A percentile compares a stretch with the other conserved stretches of the same genome.
Evolutionary conservation across 64 coral and sea anemone genomes (phyloP).

Genomic region (Exaiptasia diaphana): DNA sequence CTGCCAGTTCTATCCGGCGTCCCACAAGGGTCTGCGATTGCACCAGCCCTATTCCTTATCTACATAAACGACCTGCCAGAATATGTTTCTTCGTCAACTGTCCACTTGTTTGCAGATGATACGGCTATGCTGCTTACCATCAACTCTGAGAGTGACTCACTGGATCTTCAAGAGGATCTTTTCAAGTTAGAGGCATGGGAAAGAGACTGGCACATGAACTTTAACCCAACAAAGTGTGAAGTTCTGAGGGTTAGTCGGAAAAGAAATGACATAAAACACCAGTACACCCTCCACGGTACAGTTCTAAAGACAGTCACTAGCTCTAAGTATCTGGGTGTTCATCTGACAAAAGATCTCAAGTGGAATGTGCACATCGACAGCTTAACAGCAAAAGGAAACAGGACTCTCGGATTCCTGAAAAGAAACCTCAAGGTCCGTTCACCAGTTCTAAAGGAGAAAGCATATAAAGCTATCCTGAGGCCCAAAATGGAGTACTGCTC

Average conservation of each 20-base stretch:
- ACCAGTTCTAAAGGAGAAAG: neutral
- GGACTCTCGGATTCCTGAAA: neutral
- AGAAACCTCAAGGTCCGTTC: neutral
- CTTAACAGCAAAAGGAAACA: neutral
- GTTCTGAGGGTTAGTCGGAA: too few species aligned
- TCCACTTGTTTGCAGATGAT: too few species aligned
- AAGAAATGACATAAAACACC: conserved; percentile 21
- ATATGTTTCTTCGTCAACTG: conserved; percentile 30
- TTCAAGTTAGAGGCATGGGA: conserved; percentile 22
- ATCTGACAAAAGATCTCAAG: neutral
- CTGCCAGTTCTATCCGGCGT: too few species aligned
- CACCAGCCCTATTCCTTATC: too few species aligned
- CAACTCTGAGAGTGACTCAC: too few species aligned
- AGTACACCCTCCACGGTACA: conserved; percentile 39
- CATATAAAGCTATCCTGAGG: conserved; percentile 20
- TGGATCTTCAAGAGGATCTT: too few species aligned
- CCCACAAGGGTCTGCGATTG: too few species aligned
- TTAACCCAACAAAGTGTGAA: conserved; percentile 28
- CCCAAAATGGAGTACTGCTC: conserved; percentile 27
- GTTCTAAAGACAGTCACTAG: too few species aligned
- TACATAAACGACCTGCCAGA: too few species aligned
- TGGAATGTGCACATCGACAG: neutral
- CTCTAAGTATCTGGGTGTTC: too few species aligned
- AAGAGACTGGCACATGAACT: too few species aligned
- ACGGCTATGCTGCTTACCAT: too few species aligned